Conservation (phyloP, 2,888 invertebrate genomes). For the Thysanoteuthis rhombus region DNA sequence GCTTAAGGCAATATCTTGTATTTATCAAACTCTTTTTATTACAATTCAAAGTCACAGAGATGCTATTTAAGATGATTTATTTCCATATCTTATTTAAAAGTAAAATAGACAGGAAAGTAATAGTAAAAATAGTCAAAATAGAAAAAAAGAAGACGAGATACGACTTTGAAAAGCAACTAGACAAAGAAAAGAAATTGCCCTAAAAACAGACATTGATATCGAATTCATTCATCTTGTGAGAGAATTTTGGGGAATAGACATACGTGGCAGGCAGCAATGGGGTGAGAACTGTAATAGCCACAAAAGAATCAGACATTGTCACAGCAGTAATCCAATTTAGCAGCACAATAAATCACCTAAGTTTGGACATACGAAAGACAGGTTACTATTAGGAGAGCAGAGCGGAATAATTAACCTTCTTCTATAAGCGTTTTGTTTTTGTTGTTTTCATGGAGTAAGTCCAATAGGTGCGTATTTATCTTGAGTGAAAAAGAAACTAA, state of each 20-base stretch:
- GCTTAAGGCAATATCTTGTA: not conserved
- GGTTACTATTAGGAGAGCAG: not conserved
- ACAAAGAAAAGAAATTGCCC: not conserved
- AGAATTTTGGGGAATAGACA: not conserved
- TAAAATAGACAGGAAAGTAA: not conserved
- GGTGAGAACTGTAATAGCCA: not conserved
- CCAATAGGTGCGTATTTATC: too few species aligned
- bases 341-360: not conserved
- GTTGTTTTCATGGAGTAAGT: too few species aligned
- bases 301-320: not conserved
- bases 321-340: not conserved
- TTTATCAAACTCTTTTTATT: not conserved
- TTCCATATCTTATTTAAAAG: not conserved
- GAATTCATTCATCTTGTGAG: not conserved
- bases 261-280: not conserved
- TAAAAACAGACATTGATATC: not conserved
- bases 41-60: not conserved
- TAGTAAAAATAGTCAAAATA: not conserved
- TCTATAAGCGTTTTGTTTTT: not conserved
- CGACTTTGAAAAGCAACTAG: not conserved
- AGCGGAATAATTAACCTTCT: not conserved
- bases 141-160: not conserved
- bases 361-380: not conserved
- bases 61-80: conserved; percentile 12
- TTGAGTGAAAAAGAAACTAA: too few species aligned